A percentile compares a stretch with the other conserved stretches of the same genome.
Conservation (phyloP, 1,140 invertebrate species). For the Coptotermes formosanus region DNA sequence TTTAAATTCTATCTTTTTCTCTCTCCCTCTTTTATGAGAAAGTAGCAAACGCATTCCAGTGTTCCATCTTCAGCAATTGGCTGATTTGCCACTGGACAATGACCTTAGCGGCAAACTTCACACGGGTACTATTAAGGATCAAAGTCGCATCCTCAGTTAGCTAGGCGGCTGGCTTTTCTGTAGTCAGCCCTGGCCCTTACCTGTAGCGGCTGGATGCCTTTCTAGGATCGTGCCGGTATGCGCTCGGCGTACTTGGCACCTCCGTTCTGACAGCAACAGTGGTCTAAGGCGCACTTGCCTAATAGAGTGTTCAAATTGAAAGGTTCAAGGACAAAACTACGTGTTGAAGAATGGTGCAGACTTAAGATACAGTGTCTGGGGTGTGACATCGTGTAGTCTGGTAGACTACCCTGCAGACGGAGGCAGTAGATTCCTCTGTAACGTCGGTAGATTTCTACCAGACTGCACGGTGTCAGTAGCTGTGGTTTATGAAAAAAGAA, state of each 20-base stretch:
- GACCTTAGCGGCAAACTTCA: conserved; percentile 31
- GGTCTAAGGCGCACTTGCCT: neutral
- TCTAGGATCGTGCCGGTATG: neutral
- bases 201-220: neutral
- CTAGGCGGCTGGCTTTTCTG: neutral
- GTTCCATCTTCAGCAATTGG: conserved; percentile 14
- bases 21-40: conserved; percentile 19
- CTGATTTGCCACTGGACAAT: conserved; percentile 31
- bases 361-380: too few species aligned
- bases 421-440: too few species aligned
- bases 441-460: too few species aligned
- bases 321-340: neutral
- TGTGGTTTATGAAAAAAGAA: too few species aligned
- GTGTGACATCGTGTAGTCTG: too few species aligned
- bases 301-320: neutral
- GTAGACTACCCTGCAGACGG: too few species aligned
- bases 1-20: neutral
- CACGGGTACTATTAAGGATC: conserved; percentile 28
- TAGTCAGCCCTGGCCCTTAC: neutral
- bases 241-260: neutral
- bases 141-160: conserved; percentile 28
- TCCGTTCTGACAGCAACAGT: neutral
- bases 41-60: conserved; percentile 24
- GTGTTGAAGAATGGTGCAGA: neutral
- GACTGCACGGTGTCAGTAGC: too few species aligned